Base-by-base conservation (phyloP, 1,140 invertebrate species). In the Diprion similis region DNA sequence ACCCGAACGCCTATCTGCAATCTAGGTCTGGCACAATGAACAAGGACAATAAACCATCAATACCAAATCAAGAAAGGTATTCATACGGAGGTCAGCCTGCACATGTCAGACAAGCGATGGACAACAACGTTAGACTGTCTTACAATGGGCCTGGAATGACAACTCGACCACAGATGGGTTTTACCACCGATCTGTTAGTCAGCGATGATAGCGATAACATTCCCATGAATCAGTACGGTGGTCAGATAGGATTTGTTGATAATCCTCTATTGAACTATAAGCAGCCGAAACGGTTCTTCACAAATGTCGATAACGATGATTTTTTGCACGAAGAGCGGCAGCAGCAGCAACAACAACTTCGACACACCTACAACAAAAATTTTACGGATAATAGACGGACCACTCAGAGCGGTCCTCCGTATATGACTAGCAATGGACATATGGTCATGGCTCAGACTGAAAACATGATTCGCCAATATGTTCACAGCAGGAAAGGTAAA, bases 401-500 rank as follows among this genome's bases (percentile, higher is more conserved):
- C 82, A 0, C 77, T 86, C 4, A 79, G 11, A 69, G 73, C 17
- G 71, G 65, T 67, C 66, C 77, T 47, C 80, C 79, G 9, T 79
- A 76, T 45, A 73, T 75, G 37, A 37, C 70, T 17, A 77, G 51
- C 66, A 83, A 83, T 6, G 80, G 80, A 74, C 77, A 81, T 75
- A 71, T 78, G 18, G 24, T 81, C 76, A 76, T 75, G 64, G 37
- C 71, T 71, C 78, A 80, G 1, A 83, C 72, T 1, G 68, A 74
- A 66, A 79, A 86, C 24, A 79, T 86, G 76, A 83, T 87, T 59
- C 80, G 85, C 3, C 79, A 77, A 46, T 86, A 86, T 68, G 73
- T 82, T 4, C 77, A 76, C 10, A 83, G 85, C 8, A 70, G 79
- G 19, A 76, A 67, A n/a, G 79, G 71, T 71, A 70, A 37, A 70